Conservation (phyloP, 1,140 invertebrate species). For the Trachymyrmex cornetzi region DNA sequence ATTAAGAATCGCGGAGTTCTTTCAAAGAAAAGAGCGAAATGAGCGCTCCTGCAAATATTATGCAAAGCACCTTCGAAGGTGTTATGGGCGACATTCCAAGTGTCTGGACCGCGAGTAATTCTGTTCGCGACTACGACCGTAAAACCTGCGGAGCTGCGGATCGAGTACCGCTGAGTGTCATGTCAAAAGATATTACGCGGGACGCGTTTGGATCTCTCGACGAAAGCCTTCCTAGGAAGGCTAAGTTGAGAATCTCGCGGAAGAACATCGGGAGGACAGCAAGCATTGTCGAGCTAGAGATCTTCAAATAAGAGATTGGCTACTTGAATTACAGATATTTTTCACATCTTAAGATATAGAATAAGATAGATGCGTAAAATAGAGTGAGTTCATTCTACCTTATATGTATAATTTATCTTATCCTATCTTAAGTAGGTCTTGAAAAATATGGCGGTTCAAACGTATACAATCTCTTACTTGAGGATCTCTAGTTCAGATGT, state of each 20-base stretch:
- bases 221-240: constrained; percentile 28
- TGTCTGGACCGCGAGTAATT: constrained; percentile 36
- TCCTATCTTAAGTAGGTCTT: too few relatives aligned
- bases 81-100: constrained; percentile 28
- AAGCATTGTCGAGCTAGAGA: neutral
- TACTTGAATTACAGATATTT: too few relatives aligned
- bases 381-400: too few relatives aligned
- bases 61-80: constrained; percentile 16
- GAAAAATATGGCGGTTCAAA: too few relatives aligned
- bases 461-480: too few relatives aligned
- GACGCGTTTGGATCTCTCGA: constrained; percentile 11
- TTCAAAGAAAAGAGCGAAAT: neutral
- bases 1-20: neutral
- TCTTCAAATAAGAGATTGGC: too few relatives aligned
- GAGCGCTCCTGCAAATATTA: constrained; percentile 23
- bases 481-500: neutral
- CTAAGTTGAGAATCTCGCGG: constrained; percentile 49
- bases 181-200: neutral
- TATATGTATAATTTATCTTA: too few relatives aligned
- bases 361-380: too few relatives aligned
- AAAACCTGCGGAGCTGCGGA: neutral
- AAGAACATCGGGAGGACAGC: neutral
- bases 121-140: neutral
- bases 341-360: too few relatives aligned
- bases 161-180: neutral